Base-by-base conservation (phyloP, 2,888 invertebrate species). In the Malthinus flaveolus region DNA sequence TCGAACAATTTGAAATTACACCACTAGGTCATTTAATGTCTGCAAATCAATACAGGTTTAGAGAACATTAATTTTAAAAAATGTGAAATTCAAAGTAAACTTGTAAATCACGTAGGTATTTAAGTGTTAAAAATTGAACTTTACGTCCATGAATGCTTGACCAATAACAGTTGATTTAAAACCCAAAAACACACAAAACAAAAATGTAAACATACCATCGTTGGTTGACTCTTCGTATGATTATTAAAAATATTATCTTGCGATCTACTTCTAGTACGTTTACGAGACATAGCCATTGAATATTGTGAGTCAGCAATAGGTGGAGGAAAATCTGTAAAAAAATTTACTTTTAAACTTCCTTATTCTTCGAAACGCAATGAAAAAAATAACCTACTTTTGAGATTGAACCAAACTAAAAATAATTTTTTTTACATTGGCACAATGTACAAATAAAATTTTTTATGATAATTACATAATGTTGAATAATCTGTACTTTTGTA, bases 201-300 rank as follows among this genome's bases (percentile, higher is more conserved):
- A 32, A 10, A 37, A 37, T 10, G 7, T 37, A 11, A 36, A 54
- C 59, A 32, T 55, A 59, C 59, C 59, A 55, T 55, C 15, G 54
- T 55, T 10, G 59, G 59, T 51, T 59, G 59, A n/a, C 46, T 49
- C 35, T 47, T 49, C 10, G 15, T 11, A 7, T 35, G 31, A 15
- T 31, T 49, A 31, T 49, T 50, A 34, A 50, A 59, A 33, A 59
- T 50, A 33, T 51, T 55, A 39, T 78, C 77, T 66, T 78, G 78
- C 7, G 78, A 78, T 52, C 75, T 73, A 66, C 77, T 78, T 66
- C 78, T 73, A 9, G 76, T 75, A 58, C 78, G 71, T 72, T 79
- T 79, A 60, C 79, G 73, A 33, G 78, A 78, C 78, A 78, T 78
- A 15, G 57, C 44, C 7, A 59, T 53, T n/a, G 54, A 52, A 23